Percentiles rank a stretch among this genome's conserved stretches.
These are phyloP conservation scores for Gallinago solitaria DNA, from an alignment of 2,797 vertebrate species.

Conservation along the genomic window DNA sequence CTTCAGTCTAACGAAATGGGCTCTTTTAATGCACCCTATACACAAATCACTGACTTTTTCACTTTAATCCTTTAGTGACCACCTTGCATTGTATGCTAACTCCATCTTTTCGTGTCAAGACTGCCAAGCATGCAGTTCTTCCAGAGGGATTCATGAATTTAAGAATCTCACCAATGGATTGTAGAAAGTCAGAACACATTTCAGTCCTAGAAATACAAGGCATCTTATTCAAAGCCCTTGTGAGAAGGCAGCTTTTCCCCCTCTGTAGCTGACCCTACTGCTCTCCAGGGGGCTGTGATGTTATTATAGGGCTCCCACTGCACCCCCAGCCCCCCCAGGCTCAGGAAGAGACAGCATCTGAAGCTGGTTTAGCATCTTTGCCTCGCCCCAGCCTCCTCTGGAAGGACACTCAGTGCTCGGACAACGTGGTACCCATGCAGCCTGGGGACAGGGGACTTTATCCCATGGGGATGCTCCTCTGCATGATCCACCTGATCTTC, in stretches of 20 bases:
- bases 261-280: accelerated
- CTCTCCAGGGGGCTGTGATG: not conserved
- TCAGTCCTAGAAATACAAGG: not conserved
- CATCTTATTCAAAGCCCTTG: not conserved
- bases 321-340: not conserved
- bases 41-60: accelerated
- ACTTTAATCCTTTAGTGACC: not conserved
- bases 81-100: not conserved
- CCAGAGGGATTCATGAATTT: not conserved
- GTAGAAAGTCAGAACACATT: not conserved
- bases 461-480: not conserved
- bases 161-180: not conserved
- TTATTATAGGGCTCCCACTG: not conserved
- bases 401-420: accelerated
- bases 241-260: not conserved
- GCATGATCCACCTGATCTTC: not conserved
- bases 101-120: not conserved
- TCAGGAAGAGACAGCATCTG: not conserved
- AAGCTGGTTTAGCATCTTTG: not conserved
- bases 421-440: not conserved
- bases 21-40: not conserved
- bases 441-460: not conserved
- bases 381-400: not conserved
- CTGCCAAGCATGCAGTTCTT: not conserved
- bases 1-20: not conserved